Evolutionary conservation across 2,888 invertebrate species (phyloP).

Genomic region (Polyploca ridens): DNA sequence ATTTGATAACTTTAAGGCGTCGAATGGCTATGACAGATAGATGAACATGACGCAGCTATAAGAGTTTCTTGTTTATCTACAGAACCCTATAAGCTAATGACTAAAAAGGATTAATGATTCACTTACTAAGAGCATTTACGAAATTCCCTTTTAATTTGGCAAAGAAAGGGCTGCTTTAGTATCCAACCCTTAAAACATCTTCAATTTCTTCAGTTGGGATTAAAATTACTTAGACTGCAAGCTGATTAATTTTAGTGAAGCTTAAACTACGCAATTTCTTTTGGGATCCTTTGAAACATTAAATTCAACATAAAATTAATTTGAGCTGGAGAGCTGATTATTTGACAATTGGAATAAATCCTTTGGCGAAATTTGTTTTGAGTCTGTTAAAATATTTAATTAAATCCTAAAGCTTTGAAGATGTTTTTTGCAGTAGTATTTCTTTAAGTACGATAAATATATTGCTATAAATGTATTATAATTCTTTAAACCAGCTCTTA

Average conservation of each 20-base stretch:
- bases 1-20: too few species aligned
- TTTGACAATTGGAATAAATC: slow-evolving; percentile 15
- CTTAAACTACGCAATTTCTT: slow-evolving; percentile 39
- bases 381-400: not conserved
- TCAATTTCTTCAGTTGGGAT: slow-evolving; percentile 30
- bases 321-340: slow-evolving; percentile 25
- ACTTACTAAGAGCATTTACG: not conserved
- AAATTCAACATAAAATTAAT: slow-evolving; percentile 37
- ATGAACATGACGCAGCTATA: too few species aligned
- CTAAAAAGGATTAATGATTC: not conserved
- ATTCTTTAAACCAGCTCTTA: too few species aligned
- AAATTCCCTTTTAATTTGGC: slow-evolving; percentile 4
- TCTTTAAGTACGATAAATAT: too few species aligned
- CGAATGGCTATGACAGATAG: too few species aligned
- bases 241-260: slow-evolving; percentile 41
- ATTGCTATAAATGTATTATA: not conserved
- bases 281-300: slow-evolving; percentile 34
- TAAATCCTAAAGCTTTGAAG: too few species aligned
- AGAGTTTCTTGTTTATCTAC: not conserved
- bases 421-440: too few species aligned
- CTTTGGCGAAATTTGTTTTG: slow-evolving; percentile 10
- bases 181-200: slow-evolving; percentile 18
- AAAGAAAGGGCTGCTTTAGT: not conserved
- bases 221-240: slow-evolving; percentile 31
- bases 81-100: not conserved